Conservation (phyloP, 2,888 invertebrate genomes). For the Platycheirus rosarum region DNA sequence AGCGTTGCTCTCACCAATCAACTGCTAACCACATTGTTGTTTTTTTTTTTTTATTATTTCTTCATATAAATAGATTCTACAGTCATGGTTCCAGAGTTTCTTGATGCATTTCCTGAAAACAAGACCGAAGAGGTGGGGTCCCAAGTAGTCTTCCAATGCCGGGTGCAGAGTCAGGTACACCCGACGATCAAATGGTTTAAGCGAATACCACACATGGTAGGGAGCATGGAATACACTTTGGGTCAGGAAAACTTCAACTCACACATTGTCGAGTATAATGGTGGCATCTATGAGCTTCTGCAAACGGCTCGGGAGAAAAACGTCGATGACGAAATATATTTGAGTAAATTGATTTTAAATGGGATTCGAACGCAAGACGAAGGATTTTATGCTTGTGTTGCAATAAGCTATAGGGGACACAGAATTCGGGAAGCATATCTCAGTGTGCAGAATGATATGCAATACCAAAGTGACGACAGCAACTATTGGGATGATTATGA, state of each 20-base stretch:
- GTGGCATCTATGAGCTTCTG: slow-evolving; percentile 80
- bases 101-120: slow-evolving; percentile 79
- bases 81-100: slow-evolving; percentile 79
- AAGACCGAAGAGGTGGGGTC: slow-evolving; percentile 76
- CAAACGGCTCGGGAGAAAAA: slow-evolving; percentile 79
- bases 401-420: slow-evolving; percentile 80
- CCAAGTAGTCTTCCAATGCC: slow-evolving; percentile 80
- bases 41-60: slow-evolving; percentile 18
- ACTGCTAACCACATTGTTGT: slow-evolving; percentile 15
- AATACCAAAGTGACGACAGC: slow-evolving; percentile 57
- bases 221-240: slow-evolving; percentile 53
- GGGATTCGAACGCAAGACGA: slow-evolving; percentile 78
- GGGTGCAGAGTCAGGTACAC: slow-evolving; percentile 80
- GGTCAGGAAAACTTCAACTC: slow-evolving; percentile 77
- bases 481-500: slow-evolving; percentile 79
- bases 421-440: slow-evolving; percentile 80
- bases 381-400: slow-evolving; percentile 81
- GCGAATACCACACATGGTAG: slow-evolving; percentile 70
- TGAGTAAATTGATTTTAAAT: slow-evolving; percentile 81
- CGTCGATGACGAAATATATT: slow-evolving; percentile 79
- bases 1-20: neutral
- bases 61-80: slow-evolving; percentile 80
- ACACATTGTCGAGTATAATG: slow-evolving; percentile 79
- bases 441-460: slow-evolving; percentile 74
- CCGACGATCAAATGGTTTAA: slow-evolving; percentile 81